Conservation (phyloP, 1,140 invertebrate genomes). For the Bombus picipes region DNA sequence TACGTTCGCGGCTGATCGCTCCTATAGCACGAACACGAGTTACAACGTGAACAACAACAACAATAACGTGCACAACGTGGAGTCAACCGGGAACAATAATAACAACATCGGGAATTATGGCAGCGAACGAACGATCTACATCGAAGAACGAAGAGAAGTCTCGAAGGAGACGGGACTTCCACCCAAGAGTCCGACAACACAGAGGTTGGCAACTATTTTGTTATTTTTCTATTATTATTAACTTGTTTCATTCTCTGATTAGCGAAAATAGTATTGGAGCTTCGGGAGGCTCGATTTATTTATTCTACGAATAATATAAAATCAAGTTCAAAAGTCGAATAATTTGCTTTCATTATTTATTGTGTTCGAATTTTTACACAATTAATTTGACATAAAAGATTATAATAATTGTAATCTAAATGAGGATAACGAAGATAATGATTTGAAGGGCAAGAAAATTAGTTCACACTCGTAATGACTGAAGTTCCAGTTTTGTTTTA, state of each 20-base stretch:
- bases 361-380: background rate
- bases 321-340: background rate
- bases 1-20: constrained; percentile 80
- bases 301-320: background rate
- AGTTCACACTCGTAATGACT: too few species aligned
- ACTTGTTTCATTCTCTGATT: background rate
- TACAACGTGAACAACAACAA: constrained; percentile 72
- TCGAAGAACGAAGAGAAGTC: constrained; percentile 81
- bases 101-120: constrained; percentile 73
- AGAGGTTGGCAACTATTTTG: constrained; percentile 82
- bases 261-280: background rate
- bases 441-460: background rate
- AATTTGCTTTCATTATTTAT: background rate
- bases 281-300: too few species aligned
- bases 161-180: constrained; percentile 85
- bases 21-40: constrained; percentile 73
- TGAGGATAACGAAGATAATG: too few species aligned
- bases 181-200: constrained; percentile 89
- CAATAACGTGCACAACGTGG: constrained; percentile 70
- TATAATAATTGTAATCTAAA: too few species aligned
- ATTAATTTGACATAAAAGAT: too few species aligned
- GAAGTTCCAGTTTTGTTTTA: background rate
- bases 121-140: constrained; percentile 76
- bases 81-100: constrained; percentile 67
- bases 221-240: background rate